phyloP scores from a whole-genome alignment of 2,888 invertebrate genomes.

The Sisyra terminalis region DNA sequence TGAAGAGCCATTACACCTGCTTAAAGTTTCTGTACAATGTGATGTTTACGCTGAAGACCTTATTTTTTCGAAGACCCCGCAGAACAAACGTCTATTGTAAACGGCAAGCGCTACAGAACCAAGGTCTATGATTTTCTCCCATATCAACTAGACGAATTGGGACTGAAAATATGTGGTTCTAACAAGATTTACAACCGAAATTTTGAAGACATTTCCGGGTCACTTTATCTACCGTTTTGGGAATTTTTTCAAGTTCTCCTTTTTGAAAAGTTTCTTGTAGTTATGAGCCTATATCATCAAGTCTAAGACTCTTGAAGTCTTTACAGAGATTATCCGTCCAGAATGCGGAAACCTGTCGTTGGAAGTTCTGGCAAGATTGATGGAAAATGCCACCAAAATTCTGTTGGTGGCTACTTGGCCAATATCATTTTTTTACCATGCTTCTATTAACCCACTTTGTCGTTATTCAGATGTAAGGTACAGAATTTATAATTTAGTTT shows the following conservation, averaged over 20 bases:
- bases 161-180: constrained; percentile 11
- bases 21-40: constrained; percentile 12
- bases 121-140: constrained; percentile 10
- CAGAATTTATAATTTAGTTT: too few species aligned
- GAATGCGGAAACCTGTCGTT: constrained; percentile 14
- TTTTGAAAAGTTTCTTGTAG: constrained; percentile 13
- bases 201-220: constrained; percentile 10
- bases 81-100: constrained; percentile 12
- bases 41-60: constrained; percentile 6
- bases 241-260: constrained; percentile 10
- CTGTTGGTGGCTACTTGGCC: constrained; percentile 9
- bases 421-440: constrained; percentile 10
- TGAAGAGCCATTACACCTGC: constrained; percentile 12
- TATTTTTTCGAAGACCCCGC: background rate
- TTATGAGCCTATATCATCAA: constrained; percentile 11
- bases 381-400: constrained; percentile 4
- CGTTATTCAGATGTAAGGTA: too few species aligned
- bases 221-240: constrained; percentile 13
- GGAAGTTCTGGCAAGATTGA: constrained; percentile 12
- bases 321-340: constrained; percentile 10
- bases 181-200: constrained; percentile 9
- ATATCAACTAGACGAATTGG: constrained; percentile 9
- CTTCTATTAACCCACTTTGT: too few species aligned
- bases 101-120: constrained; percentile 12
- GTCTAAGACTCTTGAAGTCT: constrained; percentile 12